Evolutionary conservation across 2,113 vertebrate species (phyloP).

Genomic region (Centropus unirufus): DNA sequence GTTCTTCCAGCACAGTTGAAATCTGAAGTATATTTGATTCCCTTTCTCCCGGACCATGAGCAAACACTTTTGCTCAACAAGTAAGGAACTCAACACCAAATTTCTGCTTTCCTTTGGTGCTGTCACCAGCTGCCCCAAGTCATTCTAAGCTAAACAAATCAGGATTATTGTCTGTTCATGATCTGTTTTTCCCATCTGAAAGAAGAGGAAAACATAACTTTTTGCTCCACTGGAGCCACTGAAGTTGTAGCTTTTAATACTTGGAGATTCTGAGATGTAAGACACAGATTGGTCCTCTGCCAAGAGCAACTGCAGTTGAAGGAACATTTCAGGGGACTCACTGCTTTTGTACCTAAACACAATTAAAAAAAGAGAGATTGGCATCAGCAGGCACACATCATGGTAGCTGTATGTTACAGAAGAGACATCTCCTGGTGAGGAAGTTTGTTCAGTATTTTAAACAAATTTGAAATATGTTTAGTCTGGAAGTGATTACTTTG

Average conservation of each 20-base stretch:
- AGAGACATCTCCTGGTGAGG: not conserved
- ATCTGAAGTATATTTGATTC: not conserved
- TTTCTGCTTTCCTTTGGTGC: not conserved
- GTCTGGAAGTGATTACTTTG: slow-evolving; percentile 54
- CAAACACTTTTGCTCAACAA: not conserved
- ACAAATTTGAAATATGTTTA: slow-evolving; percentile 31
- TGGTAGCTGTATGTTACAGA: not conserved
- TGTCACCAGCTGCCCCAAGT: not conserved
- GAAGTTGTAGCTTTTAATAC: not conserved
- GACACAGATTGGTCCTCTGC: not conserved
- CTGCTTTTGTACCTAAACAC: not conserved
- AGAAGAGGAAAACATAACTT: not conserved
- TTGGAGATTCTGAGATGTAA: not conserved
- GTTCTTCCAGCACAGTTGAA: not conserved
- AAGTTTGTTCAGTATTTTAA: not conserved
- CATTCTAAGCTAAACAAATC: not conserved
- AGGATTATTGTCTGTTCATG: not conserved
- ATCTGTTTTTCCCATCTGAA: slow-evolving; percentile 7
- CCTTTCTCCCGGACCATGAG: not conserved
- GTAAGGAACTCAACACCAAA: not conserved
- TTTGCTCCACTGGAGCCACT: not conserved
- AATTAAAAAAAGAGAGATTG: not conserved
- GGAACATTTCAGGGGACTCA: not conserved
- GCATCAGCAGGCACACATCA: not conserved
- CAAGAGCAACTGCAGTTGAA: not conserved